Conservation (phyloP, 92 coral and sea anemone genomes). For the Epizoanthus fatuus region DNA sequence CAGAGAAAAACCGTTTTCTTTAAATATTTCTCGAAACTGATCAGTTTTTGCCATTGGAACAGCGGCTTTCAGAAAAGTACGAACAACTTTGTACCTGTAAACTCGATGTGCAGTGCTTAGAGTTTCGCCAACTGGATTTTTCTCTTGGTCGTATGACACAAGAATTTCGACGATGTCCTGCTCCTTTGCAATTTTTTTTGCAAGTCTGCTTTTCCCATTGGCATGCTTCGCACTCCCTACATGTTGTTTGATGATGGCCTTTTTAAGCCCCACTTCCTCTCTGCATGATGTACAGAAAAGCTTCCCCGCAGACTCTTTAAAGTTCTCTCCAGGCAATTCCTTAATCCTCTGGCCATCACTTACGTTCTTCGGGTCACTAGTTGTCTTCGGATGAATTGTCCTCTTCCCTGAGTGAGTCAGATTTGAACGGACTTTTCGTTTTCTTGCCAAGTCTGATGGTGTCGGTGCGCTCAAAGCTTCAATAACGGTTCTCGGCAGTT, state of each 20-base stretch:
- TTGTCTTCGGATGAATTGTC: constrained; percentile 13
- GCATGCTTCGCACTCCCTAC: constrained; percentile 30
- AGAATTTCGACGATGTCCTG: constrained; percentile 45
- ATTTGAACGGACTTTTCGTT: constrained; percentile 38
- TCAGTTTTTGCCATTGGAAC: constrained; percentile 59
- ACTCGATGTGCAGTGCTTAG: constrained; percentile 41
- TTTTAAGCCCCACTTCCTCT: too few species aligned
- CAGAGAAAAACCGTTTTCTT: constrained; percentile 60
- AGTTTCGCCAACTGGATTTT: constrained; percentile 38
- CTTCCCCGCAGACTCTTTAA: constrained; percentile 35
- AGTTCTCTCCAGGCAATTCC: constrained; percentile 48
- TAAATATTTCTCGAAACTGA: constrained; percentile 49
- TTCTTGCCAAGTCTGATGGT: constrained; percentile 46
- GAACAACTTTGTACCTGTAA: constrained; percentile 63
- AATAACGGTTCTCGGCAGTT: background rate
- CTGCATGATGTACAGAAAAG: too few species aligned
- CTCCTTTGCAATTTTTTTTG: constrained; percentile 22
- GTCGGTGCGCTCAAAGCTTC: constrained; percentile 28
- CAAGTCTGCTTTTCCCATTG: constrained; percentile 25
- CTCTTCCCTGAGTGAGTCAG: constrained; percentile 33
- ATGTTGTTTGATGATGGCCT: constrained; percentile 34
- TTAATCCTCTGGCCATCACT: constrained; percentile 8
- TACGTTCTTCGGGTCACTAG: constrained; percentile 37
- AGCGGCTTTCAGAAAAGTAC: constrained; percentile 69
- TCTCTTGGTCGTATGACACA: constrained; percentile 8